Evolutionary conservation across 2,797 vertebrate species (phyloP).

Genomic region (Valencia hispanica): DNA sequence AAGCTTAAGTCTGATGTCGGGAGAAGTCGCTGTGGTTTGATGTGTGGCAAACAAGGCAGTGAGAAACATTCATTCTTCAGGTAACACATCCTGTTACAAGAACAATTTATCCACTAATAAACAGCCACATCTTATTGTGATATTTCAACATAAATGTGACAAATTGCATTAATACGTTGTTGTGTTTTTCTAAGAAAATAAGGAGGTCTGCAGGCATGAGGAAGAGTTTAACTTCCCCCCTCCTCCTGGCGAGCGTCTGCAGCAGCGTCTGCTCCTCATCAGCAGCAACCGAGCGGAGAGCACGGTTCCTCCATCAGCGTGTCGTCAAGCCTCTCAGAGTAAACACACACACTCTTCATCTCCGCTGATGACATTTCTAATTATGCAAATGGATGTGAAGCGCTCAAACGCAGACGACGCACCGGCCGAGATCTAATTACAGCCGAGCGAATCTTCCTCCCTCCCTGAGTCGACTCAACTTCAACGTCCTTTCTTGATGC

Average conservation of each 20-base stretch:
- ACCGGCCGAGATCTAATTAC: constrained; percentile 46
- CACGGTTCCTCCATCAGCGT: constrained; percentile 7
- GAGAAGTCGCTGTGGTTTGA: background rate
- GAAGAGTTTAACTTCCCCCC: background rate
- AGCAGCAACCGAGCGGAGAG: constrained; percentile 28
- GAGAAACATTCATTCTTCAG: background rate
- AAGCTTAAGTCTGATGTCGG: background rate
- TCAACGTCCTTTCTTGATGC: constrained; percentile 24
- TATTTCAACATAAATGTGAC: background rate
- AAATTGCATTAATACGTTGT: background rate
- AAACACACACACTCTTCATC: constrained; percentile 56
- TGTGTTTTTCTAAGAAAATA: background rate
- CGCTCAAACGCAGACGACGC: constrained; percentile 41
- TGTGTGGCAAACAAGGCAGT: background rate
- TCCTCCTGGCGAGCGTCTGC: background rate
- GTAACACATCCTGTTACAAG: background rate
- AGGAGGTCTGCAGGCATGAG: background rate
- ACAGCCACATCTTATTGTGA: background rate
- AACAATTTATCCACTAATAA: background rate
- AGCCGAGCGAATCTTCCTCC: constrained; percentile 11
- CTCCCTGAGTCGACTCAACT: background rate
- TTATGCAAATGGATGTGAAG: constrained; percentile 55
- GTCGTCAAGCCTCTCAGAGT: background rate
- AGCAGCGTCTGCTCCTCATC: constrained; percentile 8
- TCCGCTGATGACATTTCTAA: constrained; percentile 25